A percentile compares a stretch with the other conserved stretches of the same genome.
These are phyloP conservation scores for Nomada ruficornis DNA, from an alignment of 2,888 invertebrate genomes.

Conservation along the genomic window DNA sequence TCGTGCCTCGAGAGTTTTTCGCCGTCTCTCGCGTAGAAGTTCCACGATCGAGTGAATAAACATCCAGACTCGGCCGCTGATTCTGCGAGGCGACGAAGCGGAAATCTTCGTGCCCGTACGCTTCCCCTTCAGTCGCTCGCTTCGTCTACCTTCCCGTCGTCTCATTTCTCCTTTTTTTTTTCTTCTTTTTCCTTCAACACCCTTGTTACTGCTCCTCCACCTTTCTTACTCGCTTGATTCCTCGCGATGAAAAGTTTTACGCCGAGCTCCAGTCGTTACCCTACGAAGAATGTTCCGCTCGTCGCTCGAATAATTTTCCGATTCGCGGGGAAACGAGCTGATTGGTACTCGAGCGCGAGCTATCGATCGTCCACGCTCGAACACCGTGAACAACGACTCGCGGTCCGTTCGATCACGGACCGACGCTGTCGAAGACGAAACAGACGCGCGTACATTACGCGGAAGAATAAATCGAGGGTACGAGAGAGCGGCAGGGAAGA, in stretches of 20 bases:
- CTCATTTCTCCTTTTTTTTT: slow-evolving; percentile 5
- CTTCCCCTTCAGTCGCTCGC: slow-evolving; percentile 5
- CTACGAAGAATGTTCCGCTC: slow-evolving; percentile 49
- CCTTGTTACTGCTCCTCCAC: background rate
- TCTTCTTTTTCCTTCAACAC: background rate
- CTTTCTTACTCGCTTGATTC: slow-evolving; percentile 44
- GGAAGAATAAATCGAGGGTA: background rate
- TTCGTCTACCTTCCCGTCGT: slow-evolving; percentile 30
- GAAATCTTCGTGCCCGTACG: slow-evolving; percentile 58
- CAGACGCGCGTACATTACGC: slow-evolving; percentile 14
- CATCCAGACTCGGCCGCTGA: slow-evolving; percentile 65
- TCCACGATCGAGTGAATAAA: slow-evolving; percentile 70
- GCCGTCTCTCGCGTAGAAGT: slow-evolving; percentile 57
- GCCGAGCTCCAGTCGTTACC: slow-evolving; percentile 54
- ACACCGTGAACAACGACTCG: slow-evolving; percentile 4
- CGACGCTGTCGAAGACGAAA: slow-evolving; percentile 3
- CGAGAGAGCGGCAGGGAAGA: background rate
- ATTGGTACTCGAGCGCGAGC: slow-evolving; percentile 53
- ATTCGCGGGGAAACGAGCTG: slow-evolving; percentile 69
- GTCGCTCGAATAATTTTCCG: slow-evolving; percentile 67
- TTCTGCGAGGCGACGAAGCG: slow-evolving; percentile 69
- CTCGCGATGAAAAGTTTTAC: slow-evolving; percentile 60
- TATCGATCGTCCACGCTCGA: slow-evolving; percentile 43
- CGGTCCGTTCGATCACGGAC: slow-evolving; percentile 30
- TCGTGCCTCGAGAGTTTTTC: slow-evolving; percentile 56